These are phyloP conservation scores for Drosophila melanogaster DNA, from an alignment of 1,140 invertebrate genomes.

Conservation along the genomic window DNA sequence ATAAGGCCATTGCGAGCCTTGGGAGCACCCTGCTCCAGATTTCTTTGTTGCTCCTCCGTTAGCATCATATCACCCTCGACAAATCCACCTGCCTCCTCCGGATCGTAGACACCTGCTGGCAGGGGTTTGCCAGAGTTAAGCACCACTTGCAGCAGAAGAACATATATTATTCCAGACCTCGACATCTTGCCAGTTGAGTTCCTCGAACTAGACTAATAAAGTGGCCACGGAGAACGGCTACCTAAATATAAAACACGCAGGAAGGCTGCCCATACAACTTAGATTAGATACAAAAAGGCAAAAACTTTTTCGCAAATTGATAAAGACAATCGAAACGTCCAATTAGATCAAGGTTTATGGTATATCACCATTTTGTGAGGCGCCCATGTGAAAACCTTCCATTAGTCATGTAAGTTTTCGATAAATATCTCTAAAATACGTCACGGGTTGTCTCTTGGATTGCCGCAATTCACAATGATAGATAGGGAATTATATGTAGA, in stretches of 20 bases:
- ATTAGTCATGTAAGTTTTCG: conserved; percentile 50
- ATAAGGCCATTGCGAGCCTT: conserved; percentile 86
- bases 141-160: conserved; percentile 30
- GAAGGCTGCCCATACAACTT: neutral
- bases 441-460: conserved; percentile 23
- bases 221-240: conserved; percentile 1
- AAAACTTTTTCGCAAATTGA: conserved; percentile 42
- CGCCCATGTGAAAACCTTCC: neutral
- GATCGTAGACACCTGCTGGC: conserved; percentile 38
- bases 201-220: conserved; percentile 37
- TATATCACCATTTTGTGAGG: neutral
- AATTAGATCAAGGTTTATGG: conserved; percentile 30
- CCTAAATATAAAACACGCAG: conserved; percentile 36
- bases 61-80: conserved; percentile 86
- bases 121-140: conserved; percentile 26
- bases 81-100: conserved; percentile 62
- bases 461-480: conserved; percentile 9
- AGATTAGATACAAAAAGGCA: conserved; percentile 46
- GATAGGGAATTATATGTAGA: conserved; percentile 22
- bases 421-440: conserved; percentile 29
- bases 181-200: conserved; percentile 57
- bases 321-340: conserved; percentile 16
- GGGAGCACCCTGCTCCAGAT: conserved; percentile 27
- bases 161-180: conserved; percentile 16
- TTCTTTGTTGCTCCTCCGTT: conserved; percentile 74